A percentile compares a stretch with the other conserved stretches of the same genome.
These are phyloP conservation scores for Galeruca laticollis DNA, from an alignment of 2,888 invertebrate genomes.

Conservation along the genomic window DNA sequence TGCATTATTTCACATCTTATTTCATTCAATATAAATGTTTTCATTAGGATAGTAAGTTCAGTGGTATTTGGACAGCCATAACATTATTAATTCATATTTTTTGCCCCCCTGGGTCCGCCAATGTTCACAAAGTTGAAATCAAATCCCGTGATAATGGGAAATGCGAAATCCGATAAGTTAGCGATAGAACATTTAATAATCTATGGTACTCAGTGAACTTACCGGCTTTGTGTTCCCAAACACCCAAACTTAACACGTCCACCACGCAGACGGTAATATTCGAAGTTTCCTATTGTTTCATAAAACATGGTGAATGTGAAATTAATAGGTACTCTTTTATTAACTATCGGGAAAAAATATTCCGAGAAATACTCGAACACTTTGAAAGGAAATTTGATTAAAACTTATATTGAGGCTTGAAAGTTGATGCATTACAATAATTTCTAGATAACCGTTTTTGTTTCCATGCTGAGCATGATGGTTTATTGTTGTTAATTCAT, in stretches of 20 bases:
- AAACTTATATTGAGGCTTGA: no score
- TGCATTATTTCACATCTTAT: no score
- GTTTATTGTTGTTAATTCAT: no score
- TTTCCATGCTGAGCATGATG: no score
- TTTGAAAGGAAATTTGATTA: no score
- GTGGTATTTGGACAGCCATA: background rate
- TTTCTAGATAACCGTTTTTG: no score
- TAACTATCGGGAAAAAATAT: no score
- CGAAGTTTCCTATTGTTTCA: slow-evolving; percentile 12
- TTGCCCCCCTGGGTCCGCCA: background rate
- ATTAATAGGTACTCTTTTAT: no score
- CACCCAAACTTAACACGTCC: background rate
- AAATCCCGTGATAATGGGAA: slow-evolving; percentile 4
- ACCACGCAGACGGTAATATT: background rate
- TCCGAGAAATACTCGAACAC: no score
- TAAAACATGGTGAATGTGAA: slow-evolving; percentile 11
- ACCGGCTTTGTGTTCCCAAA: background rate
- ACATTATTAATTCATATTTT: background rate
- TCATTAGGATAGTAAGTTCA: background rate
- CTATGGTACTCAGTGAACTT: background rate
- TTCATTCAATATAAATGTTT: no score
- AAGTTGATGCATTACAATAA: no score
- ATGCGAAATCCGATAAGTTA: slow-evolving; percentile 2
- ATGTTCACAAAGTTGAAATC: background rate
- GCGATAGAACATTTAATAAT: slow-evolving; percentile 8